Conservation (phyloP, 1,140 invertebrate genomes). For the Zaprionus africanus region DNA sequence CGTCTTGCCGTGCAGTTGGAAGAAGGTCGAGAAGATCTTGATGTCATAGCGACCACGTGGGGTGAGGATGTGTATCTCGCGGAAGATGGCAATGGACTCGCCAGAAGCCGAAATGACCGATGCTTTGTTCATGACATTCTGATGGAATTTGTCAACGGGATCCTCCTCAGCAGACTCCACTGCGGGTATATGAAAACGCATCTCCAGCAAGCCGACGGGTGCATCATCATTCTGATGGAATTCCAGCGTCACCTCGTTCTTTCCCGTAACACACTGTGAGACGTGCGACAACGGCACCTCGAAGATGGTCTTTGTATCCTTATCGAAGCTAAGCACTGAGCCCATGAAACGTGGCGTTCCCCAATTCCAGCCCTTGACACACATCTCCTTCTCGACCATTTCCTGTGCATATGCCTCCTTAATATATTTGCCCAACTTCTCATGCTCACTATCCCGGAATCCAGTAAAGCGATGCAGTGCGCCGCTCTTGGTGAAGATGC, state of each 20-base stretch:
- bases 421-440: conserved; percentile 94
- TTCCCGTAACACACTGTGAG: conserved; percentile 97
- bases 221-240: conserved; percentile 99
- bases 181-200: conserved; percentile 98
- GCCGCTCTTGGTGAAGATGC: conserved; percentile 96
- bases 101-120: conserved; percentile 99
- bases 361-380: conserved; percentile 99
- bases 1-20: conserved; percentile 99
- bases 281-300: conserved; percentile 98
- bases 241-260: conserved; percentile 99
- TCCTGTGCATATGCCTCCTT: conserved; percentile 93
- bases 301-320: conserved; percentile 95
- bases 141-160: conserved; percentile 97
- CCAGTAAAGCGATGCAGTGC: conserved; percentile 96
- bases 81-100: conserved; percentile 98
- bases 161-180: conserved; percentile 93
- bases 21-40: conserved; percentile 98
- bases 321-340: conserved; percentile 95
- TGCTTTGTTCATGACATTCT: conserved; percentile 98
- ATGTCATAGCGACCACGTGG: conserved; percentile 99
- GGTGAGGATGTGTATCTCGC: conserved; percentile 98
- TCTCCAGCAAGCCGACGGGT: conserved; percentile 97
- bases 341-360: conserved; percentile 97
- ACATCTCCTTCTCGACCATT: conserved; percentile 95
- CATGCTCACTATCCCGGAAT: conserved; percentile 95